Evolutionary conservation across 2,888 invertebrate genomes (phyloP).

Genomic region (Dichetophora obliterata): DNA sequence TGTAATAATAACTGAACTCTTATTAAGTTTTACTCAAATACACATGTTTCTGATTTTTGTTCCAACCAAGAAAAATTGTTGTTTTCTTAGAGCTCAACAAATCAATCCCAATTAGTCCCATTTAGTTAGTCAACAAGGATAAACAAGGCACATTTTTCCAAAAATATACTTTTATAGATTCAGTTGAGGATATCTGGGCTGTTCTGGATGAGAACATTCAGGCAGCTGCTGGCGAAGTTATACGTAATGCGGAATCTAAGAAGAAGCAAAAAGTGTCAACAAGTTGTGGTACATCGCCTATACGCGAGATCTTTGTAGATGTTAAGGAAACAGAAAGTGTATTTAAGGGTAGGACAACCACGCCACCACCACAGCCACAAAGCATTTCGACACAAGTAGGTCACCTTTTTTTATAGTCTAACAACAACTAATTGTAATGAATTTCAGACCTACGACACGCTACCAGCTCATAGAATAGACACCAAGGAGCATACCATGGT

Average conservation of each 20-base stretch:
- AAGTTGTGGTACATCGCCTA: slow-evolving; percentile 77
- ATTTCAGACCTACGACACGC: slow-evolving; percentile 73
- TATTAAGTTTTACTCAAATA: slow-evolving; percentile 36
- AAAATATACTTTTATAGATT: slow-evolving; percentile 54
- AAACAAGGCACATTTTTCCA: slow-evolving; percentile 22
- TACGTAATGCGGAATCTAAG: slow-evolving; percentile 51
- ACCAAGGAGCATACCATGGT: slow-evolving; percentile 31
- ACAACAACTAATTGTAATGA: neutral
- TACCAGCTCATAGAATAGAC: slow-evolving; percentile 50
- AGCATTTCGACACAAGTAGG: slow-evolving; percentile 87
- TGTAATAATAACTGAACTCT: slow-evolving; percentile 32
- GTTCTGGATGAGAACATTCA: slow-evolving; percentile 68
- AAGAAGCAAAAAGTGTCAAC: slow-evolving; percentile 70
- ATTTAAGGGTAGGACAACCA: slow-evolving; percentile 58
- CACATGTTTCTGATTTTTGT: slow-evolving; percentile 39
- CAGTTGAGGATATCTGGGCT: slow-evolving; percentile 68
- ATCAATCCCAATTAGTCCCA: neutral
- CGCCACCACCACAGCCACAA: slow-evolving; percentile 85
- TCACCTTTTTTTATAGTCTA: neutral
- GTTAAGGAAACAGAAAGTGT: slow-evolving; percentile 62
- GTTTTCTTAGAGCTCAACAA: slow-evolving; percentile 39
- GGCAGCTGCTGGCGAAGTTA: slow-evolving; percentile 61
- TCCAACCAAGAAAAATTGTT: slow-evolving; percentile 44
- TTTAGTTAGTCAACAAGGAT: slow-evolving; percentile 15
- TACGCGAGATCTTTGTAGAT: slow-evolving; percentile 70